These are phyloP conservation scores for Bufo bufo DNA, from an alignment of 2,113 vertebrate genomes.

Conservation along the genomic window DNA sequence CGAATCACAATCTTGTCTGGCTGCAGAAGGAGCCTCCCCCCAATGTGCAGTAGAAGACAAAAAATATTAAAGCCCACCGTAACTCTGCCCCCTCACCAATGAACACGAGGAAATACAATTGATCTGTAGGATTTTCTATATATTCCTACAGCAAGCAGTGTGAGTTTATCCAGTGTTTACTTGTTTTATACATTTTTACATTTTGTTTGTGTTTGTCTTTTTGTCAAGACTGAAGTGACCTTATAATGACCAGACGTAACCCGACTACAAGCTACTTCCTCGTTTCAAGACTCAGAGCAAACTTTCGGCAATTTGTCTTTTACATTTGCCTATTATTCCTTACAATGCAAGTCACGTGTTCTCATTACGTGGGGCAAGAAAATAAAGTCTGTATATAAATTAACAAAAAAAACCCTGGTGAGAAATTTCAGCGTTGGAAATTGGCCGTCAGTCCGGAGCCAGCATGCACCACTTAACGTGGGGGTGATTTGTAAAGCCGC, in stretches of 20 bases:
- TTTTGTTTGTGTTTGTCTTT: too few relatives aligned
- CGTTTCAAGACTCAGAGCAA: not conserved
- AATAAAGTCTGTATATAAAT: not conserved
- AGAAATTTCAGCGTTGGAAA: not conserved
- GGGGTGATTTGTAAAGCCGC: not conserved
- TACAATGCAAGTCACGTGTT: not conserved
- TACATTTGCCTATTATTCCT: not conserved
- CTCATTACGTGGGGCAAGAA: not conserved
- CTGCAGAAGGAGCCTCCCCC: not conserved
- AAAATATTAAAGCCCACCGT: too few relatives aligned
- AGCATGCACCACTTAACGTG: conserved; percentile 27
- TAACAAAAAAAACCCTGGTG: not conserved
- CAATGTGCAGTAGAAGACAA: not conserved
- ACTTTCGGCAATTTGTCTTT: not conserved
- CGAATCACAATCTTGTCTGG: too few relatives aligned
- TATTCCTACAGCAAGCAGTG: too few relatives aligned
- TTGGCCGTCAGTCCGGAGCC: not conserved
- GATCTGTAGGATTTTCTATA: too few relatives aligned
- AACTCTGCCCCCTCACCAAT: too few relatives aligned
- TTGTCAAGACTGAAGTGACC: too few relatives aligned
- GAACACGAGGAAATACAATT: too few relatives aligned
- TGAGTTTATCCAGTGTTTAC: too few relatives aligned
- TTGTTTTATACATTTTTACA: too few relatives aligned
- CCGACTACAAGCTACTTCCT: not conserved
- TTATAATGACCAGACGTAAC: not conserved